Base-by-base conservation (phyloP, 2,888 invertebrate genomes). In the Pachydiplax longipennis region DNA sequence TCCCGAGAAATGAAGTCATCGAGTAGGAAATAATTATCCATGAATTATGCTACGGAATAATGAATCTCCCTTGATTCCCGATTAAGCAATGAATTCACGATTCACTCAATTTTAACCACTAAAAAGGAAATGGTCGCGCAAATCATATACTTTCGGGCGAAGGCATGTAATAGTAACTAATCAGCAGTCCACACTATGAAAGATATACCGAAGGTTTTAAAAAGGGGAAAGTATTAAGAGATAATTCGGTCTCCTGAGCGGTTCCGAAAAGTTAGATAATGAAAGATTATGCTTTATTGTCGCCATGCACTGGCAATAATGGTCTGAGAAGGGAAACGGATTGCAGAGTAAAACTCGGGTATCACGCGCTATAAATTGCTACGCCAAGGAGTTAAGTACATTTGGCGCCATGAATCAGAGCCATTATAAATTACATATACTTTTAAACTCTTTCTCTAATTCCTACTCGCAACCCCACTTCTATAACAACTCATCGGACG, bases 401-500 rank as follows among this genome's bases (percentile, higher is more conserved):
- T 87, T 87, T 87, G 87, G 87, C 61, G 58, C 87, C 87, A 87
- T 87, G 87, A 87, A 61, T 87, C 61, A 87, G 87, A 65, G 87
- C 61, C 58, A 87, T 87, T 87, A 61, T 87, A 87, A 87, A 87
- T 87, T 87, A 87, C 87, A 61, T 37, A 58, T 37, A 87, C 87
- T 87, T 61, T 87, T 87, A 61, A 87, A 87, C 87, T 87, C 87
- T 87, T 87, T 87, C 87, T 61, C 87, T 61, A 87, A 87, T 87
- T 58, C 87, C 87, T 37, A 18, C 87, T 37, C 87, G 2, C 13
- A 40, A 8, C 81, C 18, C 40, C 5, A 2, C 15, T 22, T 83
- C 15, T 65, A 61, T 8, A 87, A 87, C 61, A 87, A 87, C 58
- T 87, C 61, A 61, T 87, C 61, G 87, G 87, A 31, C 87, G 37